Percentiles rank a stretch among this genome's conserved stretches.
Evolutionary conservation across 2,113 vertebrate genomes (phyloP).

Genomic region (Smithornis capensis): DNA sequence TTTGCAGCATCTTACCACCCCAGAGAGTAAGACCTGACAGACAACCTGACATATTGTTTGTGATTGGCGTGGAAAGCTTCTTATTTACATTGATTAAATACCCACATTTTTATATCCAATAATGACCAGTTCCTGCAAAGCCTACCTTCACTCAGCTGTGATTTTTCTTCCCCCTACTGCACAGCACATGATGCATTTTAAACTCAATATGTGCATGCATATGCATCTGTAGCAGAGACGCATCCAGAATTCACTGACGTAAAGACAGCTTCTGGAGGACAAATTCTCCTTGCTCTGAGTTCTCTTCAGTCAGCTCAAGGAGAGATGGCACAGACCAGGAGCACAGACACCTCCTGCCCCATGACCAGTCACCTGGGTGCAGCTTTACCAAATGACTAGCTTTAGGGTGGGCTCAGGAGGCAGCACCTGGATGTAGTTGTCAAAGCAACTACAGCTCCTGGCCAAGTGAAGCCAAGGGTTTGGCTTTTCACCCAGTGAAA

Average conservation of each 20-base stretch:
- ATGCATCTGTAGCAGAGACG: fast-evolving
- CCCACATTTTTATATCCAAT: not conserved
- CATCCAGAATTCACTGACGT: not conserved
- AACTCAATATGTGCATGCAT: not conserved
- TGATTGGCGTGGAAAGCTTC: not conserved
- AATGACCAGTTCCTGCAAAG: not conserved
- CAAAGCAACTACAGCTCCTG: not conserved
- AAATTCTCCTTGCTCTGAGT: not conserved
- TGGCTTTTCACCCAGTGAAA: no score
- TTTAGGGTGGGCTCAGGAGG: not conserved
- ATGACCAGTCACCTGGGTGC: fast-evolving
- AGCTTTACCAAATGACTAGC: not conserved
- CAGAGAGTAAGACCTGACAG: not conserved
- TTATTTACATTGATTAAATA: constrained; percentile 8
- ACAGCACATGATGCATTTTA: not conserved
- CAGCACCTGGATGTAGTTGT: not conserved
- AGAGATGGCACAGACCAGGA: not conserved
- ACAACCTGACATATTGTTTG: not conserved
- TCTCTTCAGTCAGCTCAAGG: not conserved
- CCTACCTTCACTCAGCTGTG: not conserved
- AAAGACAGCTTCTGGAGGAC: not conserved
- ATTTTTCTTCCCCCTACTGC: not conserved
- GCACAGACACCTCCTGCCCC: not conserved
- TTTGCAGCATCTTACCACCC: not conserved
- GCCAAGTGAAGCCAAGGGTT: not conserved